Percentiles rank a stretch among this genome's conserved stretches.
These are phyloP conservation scores for Channallabes apus DNA, from an alignment of 2,797 vertebrate species.

Conservation along the genomic window DNA sequence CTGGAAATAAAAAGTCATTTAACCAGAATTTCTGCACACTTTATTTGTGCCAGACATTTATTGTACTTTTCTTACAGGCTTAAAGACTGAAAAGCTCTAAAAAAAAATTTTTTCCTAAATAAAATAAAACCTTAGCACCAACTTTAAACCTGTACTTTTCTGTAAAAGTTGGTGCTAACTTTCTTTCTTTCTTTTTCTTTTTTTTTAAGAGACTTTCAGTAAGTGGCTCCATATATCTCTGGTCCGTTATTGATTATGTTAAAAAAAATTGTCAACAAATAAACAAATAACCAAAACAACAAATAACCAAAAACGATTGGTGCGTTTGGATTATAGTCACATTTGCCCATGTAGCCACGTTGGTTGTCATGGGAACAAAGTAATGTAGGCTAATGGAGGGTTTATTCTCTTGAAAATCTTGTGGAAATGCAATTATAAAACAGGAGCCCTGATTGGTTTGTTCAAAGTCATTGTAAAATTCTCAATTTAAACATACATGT, in stretches of 20 bases:
- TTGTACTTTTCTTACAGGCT: neutral
- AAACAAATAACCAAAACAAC: constrained; percentile 11
- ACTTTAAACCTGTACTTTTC: no score
- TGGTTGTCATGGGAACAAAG: constrained; percentile 8
- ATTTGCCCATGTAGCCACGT: neutral
- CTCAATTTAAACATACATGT: neutral
- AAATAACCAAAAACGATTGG: constrained; percentile 10
- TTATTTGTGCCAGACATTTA: constrained; percentile 2
- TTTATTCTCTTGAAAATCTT: neutral
- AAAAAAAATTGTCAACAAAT: neutral
- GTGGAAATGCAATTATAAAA: neutral
- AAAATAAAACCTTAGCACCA: no score
- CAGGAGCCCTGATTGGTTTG: neutral
- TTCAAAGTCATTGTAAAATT: neutral
- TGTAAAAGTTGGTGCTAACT: neutral
- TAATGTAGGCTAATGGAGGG: neutral
- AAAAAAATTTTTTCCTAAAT: no score
- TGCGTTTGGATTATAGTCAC: constrained; percentile 22
- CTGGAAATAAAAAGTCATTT: constrained; percentile 18
- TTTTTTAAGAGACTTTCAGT: neutral
- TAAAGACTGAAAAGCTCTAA: no score
- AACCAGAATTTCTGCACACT: constrained; percentile 12
- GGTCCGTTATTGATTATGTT: neutral
- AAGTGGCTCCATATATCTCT: neutral
- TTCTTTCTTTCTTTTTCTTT: neutral